A percentile compares a stretch with the other conserved stretches of the same genome.
phyloP scores from a whole-genome alignment of 2,888 invertebrate species.

The Cryptops parisi region DNA sequence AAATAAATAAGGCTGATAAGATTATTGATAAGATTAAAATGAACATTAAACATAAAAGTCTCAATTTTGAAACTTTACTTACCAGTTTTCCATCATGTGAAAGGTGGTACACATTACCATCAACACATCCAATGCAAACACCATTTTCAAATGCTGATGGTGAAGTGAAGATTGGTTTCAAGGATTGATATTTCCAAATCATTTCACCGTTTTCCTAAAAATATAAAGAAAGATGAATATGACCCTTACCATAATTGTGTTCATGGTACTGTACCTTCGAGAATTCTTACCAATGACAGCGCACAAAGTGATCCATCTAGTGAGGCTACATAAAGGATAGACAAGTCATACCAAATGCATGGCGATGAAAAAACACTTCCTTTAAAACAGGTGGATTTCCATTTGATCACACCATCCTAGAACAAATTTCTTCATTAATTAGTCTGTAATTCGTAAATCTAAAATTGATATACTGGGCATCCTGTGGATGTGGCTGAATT shows the following conservation, averaged over 20 bases:
- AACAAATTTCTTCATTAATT: too few species aligned
- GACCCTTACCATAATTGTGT: too few species aligned
- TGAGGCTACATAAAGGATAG: constrained; percentile 38
- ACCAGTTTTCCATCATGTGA: constrained; percentile 25
- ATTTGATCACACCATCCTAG: too few species aligned
- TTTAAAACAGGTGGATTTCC: too few species aligned
- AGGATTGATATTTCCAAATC: constrained; percentile 43
- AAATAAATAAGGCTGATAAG: too few species aligned
- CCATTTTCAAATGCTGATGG: constrained; percentile 31
- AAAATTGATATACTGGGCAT: too few species aligned
- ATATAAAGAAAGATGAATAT: not conserved
- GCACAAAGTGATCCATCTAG: constrained; percentile 45
- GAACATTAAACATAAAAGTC: too few species aligned
- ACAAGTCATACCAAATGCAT: constrained; percentile 22
- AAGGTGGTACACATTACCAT: constrained; percentile 26
- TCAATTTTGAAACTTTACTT: constrained; percentile 20
- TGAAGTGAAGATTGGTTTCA: constrained; percentile 50
- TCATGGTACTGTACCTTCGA: too few species aligned
- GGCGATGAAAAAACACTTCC: constrained; percentile 42
- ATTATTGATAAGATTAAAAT: too few species aligned
- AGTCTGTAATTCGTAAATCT: too few species aligned
- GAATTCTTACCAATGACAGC: constrained; percentile 32
- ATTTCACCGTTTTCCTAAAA: constrained; percentile 21
- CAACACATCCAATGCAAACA: constrained; percentile 29
- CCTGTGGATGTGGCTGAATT: too few species aligned